These are phyloP conservation scores for Sardinella longiceps DNA, from an alignment of 2,797 vertebrate genomes.

Conservation along the genomic window DNA sequence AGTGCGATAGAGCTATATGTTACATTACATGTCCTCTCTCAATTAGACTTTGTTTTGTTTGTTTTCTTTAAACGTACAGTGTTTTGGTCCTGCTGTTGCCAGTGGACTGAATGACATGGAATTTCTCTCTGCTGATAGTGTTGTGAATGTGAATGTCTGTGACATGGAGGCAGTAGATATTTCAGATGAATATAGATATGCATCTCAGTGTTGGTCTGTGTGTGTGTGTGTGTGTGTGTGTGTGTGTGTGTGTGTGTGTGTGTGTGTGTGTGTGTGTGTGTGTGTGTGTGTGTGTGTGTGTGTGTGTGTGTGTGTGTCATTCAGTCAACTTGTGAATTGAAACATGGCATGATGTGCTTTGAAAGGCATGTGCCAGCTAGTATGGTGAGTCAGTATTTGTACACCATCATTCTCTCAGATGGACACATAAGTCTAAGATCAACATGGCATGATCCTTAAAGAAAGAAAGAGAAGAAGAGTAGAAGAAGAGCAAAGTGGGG, in stretches of 20 bases:
- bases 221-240: constrained; percentile 15
- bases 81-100: not conserved
- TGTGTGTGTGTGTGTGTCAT: constrained; percentile 19
- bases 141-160: not conserved
- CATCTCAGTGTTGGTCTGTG: not conserved
- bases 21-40: constrained; percentile 3
- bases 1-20: not conserved
- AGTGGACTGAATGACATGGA: constrained; percentile 2
- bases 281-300: constrained; percentile 16
- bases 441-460: not conserved
- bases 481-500: not conserved
- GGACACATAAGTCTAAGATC: constrained; percentile 6
- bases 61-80: not conserved
- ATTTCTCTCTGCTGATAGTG: not conserved
- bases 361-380: not conserved
- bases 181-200: not conserved
- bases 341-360: not conserved
- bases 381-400: not conserved
- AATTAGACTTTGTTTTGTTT: not conserved
- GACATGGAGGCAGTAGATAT: constrained; percentile 1
- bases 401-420: not conserved
- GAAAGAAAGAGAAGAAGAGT: constrained; percentile 1
- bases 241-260: not conserved
- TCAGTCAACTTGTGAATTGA: not conserved
- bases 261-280: constrained; percentile 8